Evolutionary conservation across 2,797 vertebrate genomes (phyloP), one percentile per base, ranked within the genome.

Genomic region (Nyctibius grandis): DNA sequence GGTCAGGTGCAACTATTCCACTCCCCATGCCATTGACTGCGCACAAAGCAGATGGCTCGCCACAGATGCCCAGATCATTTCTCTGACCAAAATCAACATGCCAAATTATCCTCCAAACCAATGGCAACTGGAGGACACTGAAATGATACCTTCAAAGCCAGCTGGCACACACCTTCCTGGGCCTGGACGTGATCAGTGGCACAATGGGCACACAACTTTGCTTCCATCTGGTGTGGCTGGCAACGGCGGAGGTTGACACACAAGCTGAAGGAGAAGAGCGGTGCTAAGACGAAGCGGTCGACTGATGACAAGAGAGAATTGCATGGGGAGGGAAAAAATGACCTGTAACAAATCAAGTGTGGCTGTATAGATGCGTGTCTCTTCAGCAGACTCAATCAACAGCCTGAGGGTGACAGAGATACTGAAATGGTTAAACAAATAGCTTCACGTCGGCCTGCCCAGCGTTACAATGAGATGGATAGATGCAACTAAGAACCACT

Each of bases 221-320:
- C 85, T 83, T 95, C 95, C 95, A 96, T 92, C 95, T 97, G 95
- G 72, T 31, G 61, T 6, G 85, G 67, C 91, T 97, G 94, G 94
- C 77, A 92, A 56, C 26, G 3, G 61, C 2, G 25, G 70, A 91
- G 93, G 85, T 47, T 33, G 28, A 21, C 65, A 33, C 79, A 10
- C 29, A 18, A 77, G 85, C 74, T 70, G 80, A 86, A 63, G 92
- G 75, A 70, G 51, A 83, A 45, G 48, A 60, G 70, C 1, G 0
- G 56, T 9, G 28, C 76, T 6, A 15, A 74, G 84, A 91, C 40
- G 90, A 73, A 83, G 88, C 64, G 11, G 53, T 36, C 92, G 87
- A 85, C 45, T 11, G 61, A 89, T 94, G 86, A 95, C 86, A 89
- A 65, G 48, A 47, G 93, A 89, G 81, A 93, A 95, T 2, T 75